A percentile compares a stretch with the other conserved stretches of the same genome.
Evolutionary conservation across 2,888 invertebrate species (phyloP).

Genomic region (Pogonocherus hispidulus): DNA sequence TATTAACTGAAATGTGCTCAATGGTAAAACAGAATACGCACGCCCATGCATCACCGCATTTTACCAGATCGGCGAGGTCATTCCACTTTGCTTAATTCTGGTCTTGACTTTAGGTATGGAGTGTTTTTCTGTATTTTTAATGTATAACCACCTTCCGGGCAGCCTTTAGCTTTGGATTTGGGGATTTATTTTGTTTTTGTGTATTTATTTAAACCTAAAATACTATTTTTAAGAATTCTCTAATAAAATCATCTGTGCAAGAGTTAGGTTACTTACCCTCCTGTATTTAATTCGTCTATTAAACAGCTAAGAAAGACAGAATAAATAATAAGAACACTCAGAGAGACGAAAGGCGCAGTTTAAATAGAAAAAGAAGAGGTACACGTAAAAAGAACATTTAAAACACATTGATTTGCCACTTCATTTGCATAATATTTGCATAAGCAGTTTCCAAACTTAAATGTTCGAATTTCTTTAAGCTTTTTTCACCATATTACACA

Average conservation of each 20-base stretch:
- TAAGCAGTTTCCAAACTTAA: background rate
- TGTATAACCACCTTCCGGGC: no score
- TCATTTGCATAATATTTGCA: background rate
- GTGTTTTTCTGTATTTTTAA: no score
- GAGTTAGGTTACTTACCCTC: slow-evolving; percentile 78
- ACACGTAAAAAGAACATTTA: slow-evolving; percentile 43
- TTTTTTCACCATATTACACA: background rate
- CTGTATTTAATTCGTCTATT: slow-evolving; percentile 85
- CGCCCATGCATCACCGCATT: no score
- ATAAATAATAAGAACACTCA: slow-evolving; percentile 57
- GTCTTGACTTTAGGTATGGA: no score
- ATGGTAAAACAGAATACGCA: no score
- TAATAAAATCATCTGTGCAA: slow-evolving; percentile 40
- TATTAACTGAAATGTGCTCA: no score
- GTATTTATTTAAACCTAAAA: background rate
- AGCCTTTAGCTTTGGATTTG: no score
- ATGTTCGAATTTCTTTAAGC: background rate
- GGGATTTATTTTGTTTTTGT: no score
- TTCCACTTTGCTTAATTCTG: no score
- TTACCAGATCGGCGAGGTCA: no score
- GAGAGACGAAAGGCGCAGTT: slow-evolving; percentile 36
- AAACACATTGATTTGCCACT: slow-evolving; percentile 5
- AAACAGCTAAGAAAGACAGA: slow-evolving; percentile 79
- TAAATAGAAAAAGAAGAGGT: slow-evolving; percentile 42
- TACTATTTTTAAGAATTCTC: slow-evolving; percentile 30